Percentiles rank a stretch among this genome's conserved stretches.
Conservation (phyloP, 2,113 vertebrate species). For the Pangasianodon hypophthalmus region DNA sequence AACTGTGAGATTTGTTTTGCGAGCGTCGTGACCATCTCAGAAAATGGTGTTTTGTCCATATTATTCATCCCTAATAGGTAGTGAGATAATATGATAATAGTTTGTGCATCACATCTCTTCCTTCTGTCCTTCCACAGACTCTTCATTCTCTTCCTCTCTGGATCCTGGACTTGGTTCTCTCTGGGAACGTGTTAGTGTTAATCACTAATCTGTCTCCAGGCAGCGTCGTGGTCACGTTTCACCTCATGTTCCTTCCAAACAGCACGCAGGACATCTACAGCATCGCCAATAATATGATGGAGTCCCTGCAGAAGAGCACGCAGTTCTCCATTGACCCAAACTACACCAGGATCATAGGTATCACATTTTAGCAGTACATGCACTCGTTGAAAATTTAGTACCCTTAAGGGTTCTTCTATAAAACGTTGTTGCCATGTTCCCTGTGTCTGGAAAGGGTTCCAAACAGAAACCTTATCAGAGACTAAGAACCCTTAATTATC, state of each 20-base stretch:
- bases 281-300: conserved; percentile 64
- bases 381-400: neutral
- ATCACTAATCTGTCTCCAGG: conserved; percentile 70
- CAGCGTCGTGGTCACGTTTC: conserved; percentile 77
- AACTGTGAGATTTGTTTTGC: too few species aligned
- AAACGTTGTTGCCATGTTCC: neutral
- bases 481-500: neutral
- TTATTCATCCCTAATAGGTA: too few species aligned
- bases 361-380: neutral
- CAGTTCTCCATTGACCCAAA: conserved; percentile 67
- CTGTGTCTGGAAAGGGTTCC: neutral
- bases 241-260: conserved; percentile 65
- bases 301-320: conserved; percentile 71
- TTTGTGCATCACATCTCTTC: neutral
- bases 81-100: neutral
- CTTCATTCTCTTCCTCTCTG: conserved; percentile 62
- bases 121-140: conserved; percentile 68
- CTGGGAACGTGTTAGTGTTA: conserved; percentile 68
- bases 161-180: conserved; percentile 66
- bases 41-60: too few species aligned
- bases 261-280: conserved; percentile 56
- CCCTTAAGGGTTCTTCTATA: neutral
- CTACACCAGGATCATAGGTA: conserved; percentile 69
- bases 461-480: too few species aligned
- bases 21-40: too few species aligned